Evolutionary conservation across 2,113 vertebrate species (phyloP).

Genomic region (Polypterus senegalus): DNA sequence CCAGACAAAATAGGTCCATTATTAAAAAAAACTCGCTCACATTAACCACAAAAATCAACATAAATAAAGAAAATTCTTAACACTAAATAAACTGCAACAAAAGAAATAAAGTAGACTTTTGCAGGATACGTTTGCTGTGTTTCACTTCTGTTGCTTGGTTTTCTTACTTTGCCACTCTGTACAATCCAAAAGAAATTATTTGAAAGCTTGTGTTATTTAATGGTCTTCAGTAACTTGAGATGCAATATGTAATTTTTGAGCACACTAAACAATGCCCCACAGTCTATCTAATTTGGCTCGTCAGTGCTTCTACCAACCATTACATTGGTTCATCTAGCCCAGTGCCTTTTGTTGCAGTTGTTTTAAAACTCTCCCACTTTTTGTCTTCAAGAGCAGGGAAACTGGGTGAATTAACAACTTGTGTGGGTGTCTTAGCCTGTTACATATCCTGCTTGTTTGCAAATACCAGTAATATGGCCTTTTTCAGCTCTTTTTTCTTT

Average conservation of each 20-base stretch:
- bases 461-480: slow-evolving; percentile 94
- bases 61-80: slow-evolving; percentile 2
- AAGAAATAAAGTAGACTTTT: neutral
- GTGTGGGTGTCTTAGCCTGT: slow-evolving; percentile 89
- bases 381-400: slow-evolving; percentile 86
- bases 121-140: neutral
- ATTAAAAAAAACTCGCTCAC: neutral
- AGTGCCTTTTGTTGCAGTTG: slow-evolving; percentile 85
- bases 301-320: slow-evolving; percentile 91
- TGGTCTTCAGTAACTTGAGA: neutral
- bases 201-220: too few species aligned
- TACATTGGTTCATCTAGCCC: slow-evolving; percentile 96
- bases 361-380: slow-evolving; percentile 98
- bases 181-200: too few species aligned
- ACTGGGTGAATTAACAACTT: slow-evolving; percentile 85
- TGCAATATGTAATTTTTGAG: neutral
- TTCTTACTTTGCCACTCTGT: too few species aligned
- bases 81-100: slow-evolving; percentile 7
- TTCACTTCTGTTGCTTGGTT: neutral
- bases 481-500: slow-evolving; percentile 96
- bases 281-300: slow-evolving; percentile 71
- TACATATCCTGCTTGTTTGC: slow-evolving; percentile 99
- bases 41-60: neutral
- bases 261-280: neutral
- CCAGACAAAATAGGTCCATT: neutral